These are phyloP conservation scores for Tiaroga cobitis DNA, from an alignment of 2,797 vertebrate genomes.

Conservation along the genomic window DNA sequence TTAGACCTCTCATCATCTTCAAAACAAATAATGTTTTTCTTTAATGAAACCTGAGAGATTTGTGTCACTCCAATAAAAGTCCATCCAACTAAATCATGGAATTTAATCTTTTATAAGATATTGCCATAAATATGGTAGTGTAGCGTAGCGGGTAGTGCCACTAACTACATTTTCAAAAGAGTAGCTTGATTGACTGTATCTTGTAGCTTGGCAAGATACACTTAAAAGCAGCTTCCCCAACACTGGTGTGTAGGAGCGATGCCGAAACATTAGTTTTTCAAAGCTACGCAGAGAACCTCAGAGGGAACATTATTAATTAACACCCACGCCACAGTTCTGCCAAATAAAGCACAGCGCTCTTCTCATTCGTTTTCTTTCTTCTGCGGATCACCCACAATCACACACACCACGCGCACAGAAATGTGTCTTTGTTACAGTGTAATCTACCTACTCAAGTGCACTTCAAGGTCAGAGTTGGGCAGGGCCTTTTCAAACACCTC, in stretches of 20 bases:
- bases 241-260: conserved; percentile 34
- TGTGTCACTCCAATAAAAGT: neutral
- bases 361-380: conserved; percentile 35
- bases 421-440: conserved; percentile 31
- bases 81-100: too few relatives aligned
- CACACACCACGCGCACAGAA: conserved; percentile 38
- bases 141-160: neutral
- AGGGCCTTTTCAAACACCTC: conserved; percentile 58
- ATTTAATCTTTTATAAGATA: neutral
- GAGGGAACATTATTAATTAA: conserved; percentile 64
- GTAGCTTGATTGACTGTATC: neutral
- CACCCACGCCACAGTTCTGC: conserved; percentile 59
- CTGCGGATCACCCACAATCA: conserved; percentile 32
- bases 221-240: conserved; percentile 15
- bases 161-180: neutral
- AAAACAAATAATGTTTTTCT: neutral
- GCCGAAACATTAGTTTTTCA: conserved; percentile 40
- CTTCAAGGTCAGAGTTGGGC: conserved; percentile 63
- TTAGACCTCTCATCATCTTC: neutral
- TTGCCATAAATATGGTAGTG: neutral
- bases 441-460: conserved; percentile 45
- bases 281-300: conserved; percentile 42
- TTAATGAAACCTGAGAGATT: neutral
- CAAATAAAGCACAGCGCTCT: conserved; percentile 54
- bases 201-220: neutral